phyloP scores from a whole-genome alignment of 2,888 invertebrate species.

The Malthinus seriepunctatus region DNA sequence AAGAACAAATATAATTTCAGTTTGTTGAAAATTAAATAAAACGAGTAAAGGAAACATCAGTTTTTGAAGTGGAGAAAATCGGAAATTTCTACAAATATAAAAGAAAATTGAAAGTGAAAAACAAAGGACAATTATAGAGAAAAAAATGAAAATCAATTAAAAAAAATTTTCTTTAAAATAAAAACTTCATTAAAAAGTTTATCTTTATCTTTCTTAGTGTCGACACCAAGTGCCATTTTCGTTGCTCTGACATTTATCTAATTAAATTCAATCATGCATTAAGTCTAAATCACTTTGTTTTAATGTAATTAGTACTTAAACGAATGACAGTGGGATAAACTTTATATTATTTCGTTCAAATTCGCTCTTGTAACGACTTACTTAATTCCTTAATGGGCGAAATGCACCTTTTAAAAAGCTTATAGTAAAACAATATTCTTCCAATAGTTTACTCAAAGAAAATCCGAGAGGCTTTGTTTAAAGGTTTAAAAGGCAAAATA shows the following conservation, averaged over 20 bases:
- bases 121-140: too few species aligned
- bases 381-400: slow-evolving; percentile 20
- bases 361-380: slow-evolving; percentile 17
- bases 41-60: too few species aligned
- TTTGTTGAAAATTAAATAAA: too few species aligned
- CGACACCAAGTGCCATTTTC: slow-evolving; percentile 15
- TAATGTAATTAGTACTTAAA: slow-evolving; percentile 45
- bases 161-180: too few species aligned
- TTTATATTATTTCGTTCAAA: slow-evolving; percentile 38
- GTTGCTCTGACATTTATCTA: slow-evolving; percentile 39
- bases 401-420: slow-evolving; percentile 15
- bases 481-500: background rate
- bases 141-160: too few species aligned
- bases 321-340: slow-evolving; percentile 39
- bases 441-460: background rate
- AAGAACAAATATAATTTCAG: too few species aligned
- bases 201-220: slow-evolving; percentile 24
- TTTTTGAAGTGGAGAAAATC: too few species aligned
- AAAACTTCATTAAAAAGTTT: slow-evolving; percentile 12
- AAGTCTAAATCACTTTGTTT: slow-evolving; percentile 47
- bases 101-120: too few species aligned
- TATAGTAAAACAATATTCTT: slow-evolving; percentile 14
- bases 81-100: too few species aligned
- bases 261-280: slow-evolving; percentile 46
- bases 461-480: slow-evolving; percentile 1